Conservation (phyloP, 1,140 invertebrate species). For the Zaprionus gabonicus region DNA sequence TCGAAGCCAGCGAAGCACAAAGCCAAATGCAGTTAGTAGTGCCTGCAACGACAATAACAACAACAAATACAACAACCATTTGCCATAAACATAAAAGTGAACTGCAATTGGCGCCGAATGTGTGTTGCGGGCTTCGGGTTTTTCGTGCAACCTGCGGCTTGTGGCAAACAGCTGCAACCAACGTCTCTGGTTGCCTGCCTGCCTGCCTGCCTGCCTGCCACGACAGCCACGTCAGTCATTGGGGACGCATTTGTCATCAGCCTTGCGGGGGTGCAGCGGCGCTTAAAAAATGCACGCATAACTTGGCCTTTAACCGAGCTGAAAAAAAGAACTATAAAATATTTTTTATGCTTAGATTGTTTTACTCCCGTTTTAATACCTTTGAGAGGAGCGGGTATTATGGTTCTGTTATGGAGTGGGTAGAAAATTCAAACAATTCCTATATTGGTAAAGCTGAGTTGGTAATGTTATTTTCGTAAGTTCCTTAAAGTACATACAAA, state of each 20-base stretch:
- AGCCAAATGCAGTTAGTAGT: slow-evolving; percentile 56
- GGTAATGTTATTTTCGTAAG: too few relatives aligned
- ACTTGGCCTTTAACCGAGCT: slow-evolving; percentile 65
- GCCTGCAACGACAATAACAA: slow-evolving; percentile 26
- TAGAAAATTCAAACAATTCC: neutral
- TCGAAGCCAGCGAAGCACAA: slow-evolving; percentile 28
- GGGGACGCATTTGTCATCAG: slow-evolving; percentile 72
- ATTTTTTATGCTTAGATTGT: slow-evolving; percentile 58
- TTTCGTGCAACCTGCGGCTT: slow-evolving; percentile 10
- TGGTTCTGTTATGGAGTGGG: neutral
- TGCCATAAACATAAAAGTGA: slow-evolving; percentile 58
- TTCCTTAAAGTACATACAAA: too few relatives aligned
- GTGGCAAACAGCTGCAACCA: slow-evolving; percentile 18
- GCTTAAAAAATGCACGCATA: slow-evolving; percentile 67
- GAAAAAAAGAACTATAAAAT: slow-evolving; percentile 57
- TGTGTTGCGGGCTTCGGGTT: slow-evolving; percentile 30
- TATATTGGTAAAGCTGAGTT: too few relatives aligned
- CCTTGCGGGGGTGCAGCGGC: slow-evolving; percentile 33
- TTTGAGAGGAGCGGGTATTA: neutral
- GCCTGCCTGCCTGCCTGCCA: neutral
- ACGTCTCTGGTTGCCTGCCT: neutral
- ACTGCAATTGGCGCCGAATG: slow-evolving; percentile 60
- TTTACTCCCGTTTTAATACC: slow-evolving; percentile 8
- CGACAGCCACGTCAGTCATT: slow-evolving; percentile 43
- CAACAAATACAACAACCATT: slow-evolving; percentile 26